Conservation (phyloP, 2,797 vertebrate genomes). For the Erpetoichthys calabaricus region DNA sequence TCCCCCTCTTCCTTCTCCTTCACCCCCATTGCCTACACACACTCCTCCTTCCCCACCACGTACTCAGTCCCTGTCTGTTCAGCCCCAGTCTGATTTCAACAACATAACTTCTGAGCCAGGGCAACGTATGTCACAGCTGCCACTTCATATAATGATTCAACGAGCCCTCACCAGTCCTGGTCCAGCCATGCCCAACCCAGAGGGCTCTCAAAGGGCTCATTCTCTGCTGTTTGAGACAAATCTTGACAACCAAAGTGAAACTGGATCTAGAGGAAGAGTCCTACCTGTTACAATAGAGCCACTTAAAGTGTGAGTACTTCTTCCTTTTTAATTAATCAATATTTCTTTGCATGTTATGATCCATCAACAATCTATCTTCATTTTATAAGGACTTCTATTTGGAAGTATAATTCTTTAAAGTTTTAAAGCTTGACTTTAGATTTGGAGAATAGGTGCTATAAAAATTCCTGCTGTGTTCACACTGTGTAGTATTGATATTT, state of each 20-base stretch:
- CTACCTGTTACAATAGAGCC: slow-evolving; percentile 90
- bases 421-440: too few species aligned
- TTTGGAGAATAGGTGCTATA: too few species aligned
- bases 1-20: slow-evolving; percentile 34
- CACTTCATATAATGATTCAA: slow-evolving; percentile 92
- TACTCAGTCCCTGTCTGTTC: slow-evolving; percentile 39
- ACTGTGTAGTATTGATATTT: too few species aligned
- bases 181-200: slow-evolving; percentile 59
- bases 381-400: too few species aligned
- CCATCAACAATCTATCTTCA: too few species aligned
- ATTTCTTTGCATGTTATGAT: neutral
- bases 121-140: slow-evolving; percentile 61
- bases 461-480: too few species aligned
- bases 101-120: slow-evolving; percentile 42
- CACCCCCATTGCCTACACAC: slow-evolving; percentile 48
- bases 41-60: slow-evolving; percentile 53
- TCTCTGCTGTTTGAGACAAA: slow-evolving; percentile 73
- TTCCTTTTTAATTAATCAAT: neutral
- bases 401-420: too few species aligned
- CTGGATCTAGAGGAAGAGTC: slow-evolving; percentile 55
- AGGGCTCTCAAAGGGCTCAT: slow-evolving; percentile 76
- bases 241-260: slow-evolving; percentile 52
- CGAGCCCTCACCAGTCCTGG: slow-evolving; percentile 81
- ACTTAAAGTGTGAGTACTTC: slow-evolving; percentile 80
- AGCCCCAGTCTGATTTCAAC: slow-evolving; percentile 33